phyloP scores from a whole-genome alignment of 30 jellyfish, hydroid and myxozoan species.

The Pelagia noctiluca region DNA sequence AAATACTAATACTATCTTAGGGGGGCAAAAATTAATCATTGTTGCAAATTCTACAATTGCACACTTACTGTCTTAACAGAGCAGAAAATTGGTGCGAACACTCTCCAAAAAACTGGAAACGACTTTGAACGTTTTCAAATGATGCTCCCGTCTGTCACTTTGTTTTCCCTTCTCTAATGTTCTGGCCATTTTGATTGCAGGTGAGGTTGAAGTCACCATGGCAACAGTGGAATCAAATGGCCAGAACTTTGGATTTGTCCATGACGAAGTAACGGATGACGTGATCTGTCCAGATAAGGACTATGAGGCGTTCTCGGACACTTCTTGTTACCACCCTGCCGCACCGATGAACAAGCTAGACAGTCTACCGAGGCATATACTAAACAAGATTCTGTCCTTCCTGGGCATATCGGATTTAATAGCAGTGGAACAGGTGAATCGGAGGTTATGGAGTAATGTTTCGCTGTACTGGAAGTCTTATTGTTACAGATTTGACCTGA shows the following conservation, averaged over 20 bases:
- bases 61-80: too few species aligned
- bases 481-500: constrained; percentile 32
- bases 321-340: background rate
- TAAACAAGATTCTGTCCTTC: constrained; percentile 14
- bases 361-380: constrained; percentile 45
- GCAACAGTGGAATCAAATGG: background rate
- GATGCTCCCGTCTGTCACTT: too few species aligned
- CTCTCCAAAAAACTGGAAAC: too few species aligned
- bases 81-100: too few species aligned
- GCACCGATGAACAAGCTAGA: constrained; percentile 16
- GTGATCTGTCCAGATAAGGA: background rate
- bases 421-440: constrained; percentile 14
- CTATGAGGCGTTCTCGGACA: background rate
- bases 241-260: background rate
- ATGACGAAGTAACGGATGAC: background rate
- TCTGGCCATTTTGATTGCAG: constrained; percentile 47
- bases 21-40: too few species aligned
- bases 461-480: constrained; percentile 42
- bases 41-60: too few species aligned
- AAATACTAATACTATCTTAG: too few species aligned
- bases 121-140: too few species aligned
- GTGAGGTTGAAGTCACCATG: constrained; percentile 28
- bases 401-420: constrained; percentile 37
- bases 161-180: too few species aligned
- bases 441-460: constrained; percentile 3